Evolutionary conservation across 2,113 vertebrate species (phyloP), one percentile per base, ranked within the genome.

Genomic region (Podarcis muralis): DNA sequence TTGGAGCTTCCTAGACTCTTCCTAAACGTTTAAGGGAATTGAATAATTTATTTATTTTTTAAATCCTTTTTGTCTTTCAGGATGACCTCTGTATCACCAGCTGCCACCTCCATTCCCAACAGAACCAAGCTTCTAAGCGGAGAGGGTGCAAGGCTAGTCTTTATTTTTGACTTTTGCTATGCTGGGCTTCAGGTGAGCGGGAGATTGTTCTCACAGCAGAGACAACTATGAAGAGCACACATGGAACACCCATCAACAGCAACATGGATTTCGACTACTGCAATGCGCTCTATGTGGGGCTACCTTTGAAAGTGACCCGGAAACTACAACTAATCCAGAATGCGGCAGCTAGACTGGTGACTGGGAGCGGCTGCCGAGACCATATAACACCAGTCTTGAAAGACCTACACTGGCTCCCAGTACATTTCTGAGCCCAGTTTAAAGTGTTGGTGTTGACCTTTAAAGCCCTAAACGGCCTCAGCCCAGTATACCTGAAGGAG

Each of bases 211-310:
- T 69, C 88, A 32, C 48, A 88, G 87, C 22, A 91, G 23, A 57
- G 57, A 62, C 74, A 69, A 66, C 13, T 62, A 72, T 18, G 57
- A 81, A 91, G 72, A 88, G 37, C 66, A 91, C 88, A 88, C 87
- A 87, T 66, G 80, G 90, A 88, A n/a, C 71, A 37, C 48, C 87
- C 91, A 69, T 43, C 65, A 65, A 74, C 82, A 87, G 84, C 48
- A 53, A 53, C 85, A 37, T 37, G 35, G 35, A 37, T 3, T 37
- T 37, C 35, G 35, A 37, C 35, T 37, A 37, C 35, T 37, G 35
- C 35, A 37, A 37, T 37, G 35, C 35, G 35, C 35, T 37, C 35
- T 37, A 37, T 37, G 35, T 37, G 35, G 35, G 35, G 35, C 35
- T 37, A 37, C 35, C 35, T 37, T 37, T 37, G 35, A 37, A 37